These are phyloP conservation scores for Bufo gargarizans DNA, from an alignment of 2,113 vertebrate species.

Conservation along the genomic window DNA sequence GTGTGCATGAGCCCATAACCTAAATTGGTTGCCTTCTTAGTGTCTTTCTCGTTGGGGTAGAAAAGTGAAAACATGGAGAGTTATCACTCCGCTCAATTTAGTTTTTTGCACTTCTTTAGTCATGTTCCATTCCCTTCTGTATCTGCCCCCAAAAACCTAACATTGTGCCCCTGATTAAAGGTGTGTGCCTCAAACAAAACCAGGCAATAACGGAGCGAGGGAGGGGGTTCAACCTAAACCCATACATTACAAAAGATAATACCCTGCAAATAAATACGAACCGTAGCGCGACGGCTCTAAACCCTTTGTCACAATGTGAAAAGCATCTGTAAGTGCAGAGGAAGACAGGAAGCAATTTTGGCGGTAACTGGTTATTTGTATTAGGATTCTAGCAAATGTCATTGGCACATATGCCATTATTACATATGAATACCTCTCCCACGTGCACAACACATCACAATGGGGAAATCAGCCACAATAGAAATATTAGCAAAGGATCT, in stretches of 20 bases:
- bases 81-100: not conserved
- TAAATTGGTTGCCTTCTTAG: too few species aligned
- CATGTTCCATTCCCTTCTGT: not conserved
- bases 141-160: not conserved
- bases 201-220: not conserved
- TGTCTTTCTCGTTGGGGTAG: not conserved
- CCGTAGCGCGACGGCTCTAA: not conserved
- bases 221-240: not conserved
- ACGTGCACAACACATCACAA: constrained; percentile 35
- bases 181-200: not conserved
- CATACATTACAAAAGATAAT: not conserved
- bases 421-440: constrained; percentile 47
- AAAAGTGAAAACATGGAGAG: not conserved
- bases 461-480: constrained; percentile 28
- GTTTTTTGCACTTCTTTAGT: not conserved
- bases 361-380: constrained; percentile 23
- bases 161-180: not conserved
- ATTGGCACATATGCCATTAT: constrained; percentile 35
- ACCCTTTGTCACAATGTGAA: not conserved
- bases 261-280: not conserved
- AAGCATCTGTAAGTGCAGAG: not conserved
- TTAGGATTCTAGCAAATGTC: not conserved
- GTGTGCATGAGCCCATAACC: too few species aligned
- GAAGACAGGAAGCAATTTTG: not conserved
- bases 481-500: constrained; percentile 40